phyloP scores from a whole-genome alignment of 2,888 invertebrate species.

The Pseudanteris insignis region DNA sequence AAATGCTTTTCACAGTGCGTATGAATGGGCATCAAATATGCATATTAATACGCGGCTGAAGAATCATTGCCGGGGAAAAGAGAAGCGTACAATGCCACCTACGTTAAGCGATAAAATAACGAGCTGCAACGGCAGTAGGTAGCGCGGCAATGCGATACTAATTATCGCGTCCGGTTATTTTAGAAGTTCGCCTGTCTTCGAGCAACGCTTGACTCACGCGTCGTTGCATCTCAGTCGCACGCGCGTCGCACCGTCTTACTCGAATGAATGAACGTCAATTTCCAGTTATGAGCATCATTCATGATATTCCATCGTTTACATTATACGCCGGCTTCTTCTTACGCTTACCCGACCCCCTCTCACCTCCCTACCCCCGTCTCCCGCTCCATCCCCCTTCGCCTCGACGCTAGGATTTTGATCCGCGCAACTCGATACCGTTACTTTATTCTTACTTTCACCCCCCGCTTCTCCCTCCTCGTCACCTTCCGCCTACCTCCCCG shows the following conservation, averaged over 20 bases:
- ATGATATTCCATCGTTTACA: constrained; percentile 27
- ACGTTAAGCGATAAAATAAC: constrained; percentile 49
- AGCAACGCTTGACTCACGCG: constrained; percentile 19
- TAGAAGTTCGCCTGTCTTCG: constrained; percentile 25
- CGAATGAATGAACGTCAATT: constrained; percentile 38
- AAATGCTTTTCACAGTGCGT: no score
- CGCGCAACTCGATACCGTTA: constrained; percentile 9
- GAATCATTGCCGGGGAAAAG: constrained; percentile 20
- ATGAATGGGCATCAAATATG: constrained; percentile 17
- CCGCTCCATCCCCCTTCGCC: no score
- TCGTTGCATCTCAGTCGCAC: constrained; percentile 10
- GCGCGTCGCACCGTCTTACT: constrained; percentile 15
- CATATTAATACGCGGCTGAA: constrained; percentile 20
- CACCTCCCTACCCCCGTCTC: no score
- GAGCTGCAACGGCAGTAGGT: constrained; percentile 29
- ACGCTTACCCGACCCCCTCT: no score
- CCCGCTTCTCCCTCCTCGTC: not conserved
- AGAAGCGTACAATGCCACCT: constrained; percentile 47
- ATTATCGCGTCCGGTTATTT: constrained; percentile 54
- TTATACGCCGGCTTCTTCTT: constrained; percentile 14
- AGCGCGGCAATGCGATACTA: constrained; percentile 48
- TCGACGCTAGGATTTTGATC: constrained; percentile 10
- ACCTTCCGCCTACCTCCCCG: no score
- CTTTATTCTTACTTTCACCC: constrained; percentile 3
- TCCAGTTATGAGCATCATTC: constrained; percentile 40